phyloP scores from a whole-genome alignment of 2,113 vertebrate genomes.

The Heptranchias perlo region DNA sequence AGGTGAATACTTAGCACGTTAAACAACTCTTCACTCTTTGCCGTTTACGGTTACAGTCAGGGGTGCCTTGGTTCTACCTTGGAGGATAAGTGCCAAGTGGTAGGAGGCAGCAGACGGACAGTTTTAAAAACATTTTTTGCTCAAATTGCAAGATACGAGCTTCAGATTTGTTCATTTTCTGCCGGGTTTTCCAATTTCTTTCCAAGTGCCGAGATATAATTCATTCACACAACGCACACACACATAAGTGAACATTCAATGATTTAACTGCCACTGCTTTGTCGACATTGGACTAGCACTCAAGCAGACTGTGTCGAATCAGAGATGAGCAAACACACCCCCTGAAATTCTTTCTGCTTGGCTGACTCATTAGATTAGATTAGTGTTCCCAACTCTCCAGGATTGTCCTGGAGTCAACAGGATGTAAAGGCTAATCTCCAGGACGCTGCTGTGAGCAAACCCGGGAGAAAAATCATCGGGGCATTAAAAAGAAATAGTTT shows the following conservation, averaged over 20 bases:
- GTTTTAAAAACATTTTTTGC: not conserved
- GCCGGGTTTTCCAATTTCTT: not conserved
- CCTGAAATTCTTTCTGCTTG: not conserved
- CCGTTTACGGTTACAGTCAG: not conserved
- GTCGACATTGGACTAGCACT: not conserved
- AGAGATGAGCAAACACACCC: constrained; percentile 11
- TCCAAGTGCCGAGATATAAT: not conserved
- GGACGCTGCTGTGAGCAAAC: not conserved
- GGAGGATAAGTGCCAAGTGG: not conserved
- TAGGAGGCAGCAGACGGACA: not conserved
- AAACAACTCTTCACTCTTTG: not conserved
- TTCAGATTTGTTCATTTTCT: not conserved
- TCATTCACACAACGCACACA: not conserved
- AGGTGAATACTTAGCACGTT: not conserved
- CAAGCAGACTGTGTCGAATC: not conserved
- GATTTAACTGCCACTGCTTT: not conserved
- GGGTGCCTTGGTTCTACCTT: not conserved
- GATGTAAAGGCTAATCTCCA: not conserved
- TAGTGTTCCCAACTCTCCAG: not conserved
- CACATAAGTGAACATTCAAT: not conserved
- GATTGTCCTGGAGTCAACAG: not conserved
- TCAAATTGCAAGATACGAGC: not conserved
- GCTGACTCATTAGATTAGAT: not conserved
- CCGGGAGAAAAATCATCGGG: not conserved
- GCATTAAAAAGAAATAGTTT: not conserved